Conservation (phyloP, 2,888 invertebrate genomes). For the Buathra laborator region DNA sequence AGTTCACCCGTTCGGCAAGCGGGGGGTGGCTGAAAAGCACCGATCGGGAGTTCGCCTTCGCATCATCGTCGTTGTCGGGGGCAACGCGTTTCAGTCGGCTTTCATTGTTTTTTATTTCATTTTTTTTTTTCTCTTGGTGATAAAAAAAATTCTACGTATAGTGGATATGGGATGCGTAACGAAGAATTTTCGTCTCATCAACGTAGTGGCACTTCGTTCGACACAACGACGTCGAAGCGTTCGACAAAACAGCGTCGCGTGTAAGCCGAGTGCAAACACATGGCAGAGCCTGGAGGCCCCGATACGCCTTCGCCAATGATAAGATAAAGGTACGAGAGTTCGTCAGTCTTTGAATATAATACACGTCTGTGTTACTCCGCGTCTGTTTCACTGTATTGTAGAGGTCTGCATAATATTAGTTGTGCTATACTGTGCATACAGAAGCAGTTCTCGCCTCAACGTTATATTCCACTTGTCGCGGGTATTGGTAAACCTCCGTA, state of each 20-base stretch:
- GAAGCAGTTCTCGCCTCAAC: background rate
- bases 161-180: conserved; percentile 21
- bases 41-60: conserved; percentile 11
- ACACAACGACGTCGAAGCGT: conserved; percentile 32
- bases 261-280: conserved; percentile 73
- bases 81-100: conserved; percentile 41
- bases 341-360: conserved; percentile 47
- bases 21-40: background rate
- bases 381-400: conserved; percentile 1
- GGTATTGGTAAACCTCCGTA: conserved; percentile 26
- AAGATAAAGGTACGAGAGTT: conserved; percentile 77
- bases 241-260: conserved; percentile 52
- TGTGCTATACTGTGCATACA: background rate
- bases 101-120: conserved; percentile 15
- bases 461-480: conserved; percentile 38
- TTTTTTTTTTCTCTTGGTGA: conserved; percentile 12
- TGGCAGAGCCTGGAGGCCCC: conserved; percentile 72
- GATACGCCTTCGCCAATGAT: conserved; percentile 80
- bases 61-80: conserved; percentile 46
- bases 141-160: background rate
- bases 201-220: conserved; percentile 52
- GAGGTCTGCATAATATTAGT: conserved; percentile 50
- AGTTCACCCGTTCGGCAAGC: conserved; percentile 21
- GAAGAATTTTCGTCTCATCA: conserved; percentile 34
- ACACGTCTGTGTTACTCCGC: background rate